Conservation (phyloP, 92 coral and sea anemone species). For the Desmophyllum pertusum region DNA sequence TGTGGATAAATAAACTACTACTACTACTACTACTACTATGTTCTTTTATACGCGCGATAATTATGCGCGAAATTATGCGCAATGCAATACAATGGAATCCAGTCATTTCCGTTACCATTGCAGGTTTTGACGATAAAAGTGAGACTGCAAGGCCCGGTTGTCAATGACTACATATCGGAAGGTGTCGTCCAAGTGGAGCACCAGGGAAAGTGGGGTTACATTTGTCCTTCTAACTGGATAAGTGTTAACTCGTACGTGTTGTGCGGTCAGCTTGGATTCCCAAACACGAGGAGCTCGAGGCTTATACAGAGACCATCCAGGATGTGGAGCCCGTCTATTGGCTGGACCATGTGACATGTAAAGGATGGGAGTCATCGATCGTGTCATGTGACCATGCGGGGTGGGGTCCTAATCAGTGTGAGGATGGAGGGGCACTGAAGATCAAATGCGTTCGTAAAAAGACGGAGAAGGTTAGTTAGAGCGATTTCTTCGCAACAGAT, state of each 20-base stretch:
- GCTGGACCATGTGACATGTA: conserved; percentile 72
- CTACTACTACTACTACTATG: no score
- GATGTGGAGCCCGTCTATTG: conserved; percentile 52
- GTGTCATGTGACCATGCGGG: conserved; percentile 81
- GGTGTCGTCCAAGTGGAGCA: conserved; percentile 74
- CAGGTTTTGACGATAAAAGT: conserved; percentile 40
- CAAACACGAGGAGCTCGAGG: conserved; percentile 38
- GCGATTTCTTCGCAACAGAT: not conserved
- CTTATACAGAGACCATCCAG: conserved; percentile 8
- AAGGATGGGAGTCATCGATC: conserved; percentile 85
- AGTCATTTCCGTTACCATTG: not conserved
- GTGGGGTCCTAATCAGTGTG: conserved; percentile 65
- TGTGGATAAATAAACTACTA: no score
- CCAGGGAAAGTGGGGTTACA: conserved; percentile 71
- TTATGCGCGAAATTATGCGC: no score
- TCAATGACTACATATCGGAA: conserved; percentile 70
- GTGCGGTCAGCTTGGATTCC: conserved; percentile 96
- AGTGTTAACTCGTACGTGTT: conserved; percentile 72
- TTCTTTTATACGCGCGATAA: no score
- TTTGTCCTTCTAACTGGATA: conserved; percentile 84
- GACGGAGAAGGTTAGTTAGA: conserved; percentile 9
- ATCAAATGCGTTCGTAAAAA: conserved; percentile 54
- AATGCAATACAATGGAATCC: no score
- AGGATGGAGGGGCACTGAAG: conserved; percentile 59
- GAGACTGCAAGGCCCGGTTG: conserved; percentile 71